phyloP scores from a whole-genome alignment of 2,113 vertebrate genomes.

The Perognathus longimembris region DNA sequence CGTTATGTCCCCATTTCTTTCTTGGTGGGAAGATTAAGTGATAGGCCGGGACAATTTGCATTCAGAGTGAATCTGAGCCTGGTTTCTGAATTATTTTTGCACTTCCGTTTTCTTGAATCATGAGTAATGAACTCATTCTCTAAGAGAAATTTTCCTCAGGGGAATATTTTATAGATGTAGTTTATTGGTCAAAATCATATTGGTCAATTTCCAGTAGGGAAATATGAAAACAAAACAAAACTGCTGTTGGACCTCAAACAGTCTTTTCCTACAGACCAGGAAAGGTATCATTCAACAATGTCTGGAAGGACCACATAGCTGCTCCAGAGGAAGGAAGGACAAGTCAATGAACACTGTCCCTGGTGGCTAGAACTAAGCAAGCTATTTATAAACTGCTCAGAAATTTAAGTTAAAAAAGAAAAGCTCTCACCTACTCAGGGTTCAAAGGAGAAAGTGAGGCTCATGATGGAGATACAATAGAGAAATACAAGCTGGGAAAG shows the following conservation, averaged over 20 bases:
- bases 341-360: slow-evolving; percentile 50
- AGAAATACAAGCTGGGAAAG: background rate
- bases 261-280: background rate
- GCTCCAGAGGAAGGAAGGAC: background rate
- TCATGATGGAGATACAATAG: background rate
- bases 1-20: background rate
- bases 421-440: slow-evolving; percentile 58
- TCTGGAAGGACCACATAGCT: background rate
- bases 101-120: slow-evolving; percentile 8
- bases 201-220: background rate
- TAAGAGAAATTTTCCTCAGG: background rate
- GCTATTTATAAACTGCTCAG: slow-evolving; percentile 64
- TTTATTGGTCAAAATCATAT: background rate
- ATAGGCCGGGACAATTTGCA: slow-evolving; percentile 8
- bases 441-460: slow-evolving; percentile 19
- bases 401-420: slow-evolving; percentile 55
- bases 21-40: slow-evolving; percentile 25
- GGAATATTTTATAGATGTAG: background rate
- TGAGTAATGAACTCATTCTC: background rate
- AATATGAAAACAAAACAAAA: background rate
- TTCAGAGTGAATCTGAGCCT: slow-evolving; percentile 8
- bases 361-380: slow-evolving; percentile 31
- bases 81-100: slow-evolving; percentile 13
- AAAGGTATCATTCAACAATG: background rate
- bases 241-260: background rate